These are phyloP conservation scores for Oscheius myriophilus DNA, from an alignment of 2,888 invertebrate genomes.

Conservation along the genomic window DNA sequence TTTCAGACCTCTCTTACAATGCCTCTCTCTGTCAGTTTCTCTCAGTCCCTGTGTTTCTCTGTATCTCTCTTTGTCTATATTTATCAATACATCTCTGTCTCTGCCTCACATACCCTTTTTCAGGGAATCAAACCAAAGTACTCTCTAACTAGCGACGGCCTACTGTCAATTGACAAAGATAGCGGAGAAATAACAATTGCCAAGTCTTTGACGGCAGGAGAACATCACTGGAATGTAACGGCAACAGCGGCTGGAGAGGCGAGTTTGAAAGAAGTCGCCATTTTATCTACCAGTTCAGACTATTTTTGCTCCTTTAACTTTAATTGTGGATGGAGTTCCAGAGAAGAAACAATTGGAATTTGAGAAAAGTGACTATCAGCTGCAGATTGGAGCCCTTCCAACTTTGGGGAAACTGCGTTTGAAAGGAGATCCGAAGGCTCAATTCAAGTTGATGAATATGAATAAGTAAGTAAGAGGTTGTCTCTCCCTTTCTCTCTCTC, in stretches of 20 bases:
- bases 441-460: slow-evolving; percentile 48
- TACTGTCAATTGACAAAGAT: slow-evolving; percentile 39
- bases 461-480: slow-evolving; percentile 36
- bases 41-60: no score
- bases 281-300: slow-evolving; percentile 28
- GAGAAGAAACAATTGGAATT: slow-evolving; percentile 39
- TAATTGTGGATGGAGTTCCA: slow-evolving; percentile 34
- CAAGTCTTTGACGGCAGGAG: slow-evolving; percentile 36
- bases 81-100: no score
- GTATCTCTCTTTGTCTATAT: no score
- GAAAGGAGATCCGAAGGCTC: slow-evolving; percentile 33
- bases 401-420: slow-evolving; percentile 42
- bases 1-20: no score
- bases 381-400: slow-evolving; percentile 45
- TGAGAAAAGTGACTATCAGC: slow-evolving; percentile 46
- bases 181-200: slow-evolving; percentile 44
- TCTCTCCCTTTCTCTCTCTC: not conserved
- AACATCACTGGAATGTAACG: slow-evolving; percentile 42
- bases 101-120: no score
- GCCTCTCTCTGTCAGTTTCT: no score
- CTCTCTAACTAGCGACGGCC: slow-evolving; percentile 40
- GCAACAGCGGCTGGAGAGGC: slow-evolving; percentile 50
- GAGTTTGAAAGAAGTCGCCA: not conserved
- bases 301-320: slow-evolving; percentile 36
- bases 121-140: slow-evolving; percentile 40